A percentile compares a stretch with the other conserved stretches of the same genome.
These are phyloP conservation scores for Kryptopterus vitreolus DNA, from an alignment of 2,797 vertebrate species.

Conservation along the genomic window DNA sequence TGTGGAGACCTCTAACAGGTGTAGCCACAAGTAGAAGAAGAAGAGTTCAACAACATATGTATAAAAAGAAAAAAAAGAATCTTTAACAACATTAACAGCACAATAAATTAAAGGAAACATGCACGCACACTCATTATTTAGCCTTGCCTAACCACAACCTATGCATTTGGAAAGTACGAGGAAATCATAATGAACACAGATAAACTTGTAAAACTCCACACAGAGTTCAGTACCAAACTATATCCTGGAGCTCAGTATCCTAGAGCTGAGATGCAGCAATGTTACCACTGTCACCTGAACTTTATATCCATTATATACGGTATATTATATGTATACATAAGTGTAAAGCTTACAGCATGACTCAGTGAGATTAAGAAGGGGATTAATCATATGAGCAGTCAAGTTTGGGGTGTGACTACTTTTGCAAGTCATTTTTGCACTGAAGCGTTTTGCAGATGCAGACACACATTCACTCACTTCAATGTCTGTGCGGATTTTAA, in stretches of 20 bases:
- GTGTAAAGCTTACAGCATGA: background rate
- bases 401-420: background rate
- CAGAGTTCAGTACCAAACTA: background rate
- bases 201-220: background rate
- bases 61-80: too few relatives aligned
- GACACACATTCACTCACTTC: conserved; percentile 14
- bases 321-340: too few relatives aligned
- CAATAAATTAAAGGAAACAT: background rate
- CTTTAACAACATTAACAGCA: background rate
- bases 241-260: background rate
- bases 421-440: background rate
- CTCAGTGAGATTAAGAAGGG: background rate
- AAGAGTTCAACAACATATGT: too few relatives aligned
- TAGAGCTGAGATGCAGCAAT: background rate
- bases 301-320: background rate
- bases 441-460: conserved; percentile 49
- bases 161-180: background rate
- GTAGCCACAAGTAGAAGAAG: too few relatives aligned
- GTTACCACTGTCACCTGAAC: too few relatives aligned
- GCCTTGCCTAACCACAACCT: background rate
- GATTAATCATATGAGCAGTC: background rate
- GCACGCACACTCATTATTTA: background rate
- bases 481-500: conserved; percentile 11
- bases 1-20: too few relatives aligned
- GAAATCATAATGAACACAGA: background rate